A percentile compares a stretch with the other conserved stretches of the same genome.
Conservation (phyloP, 2,797 vertebrate genomes). For the Neosilurus hyrtlii region DNA sequence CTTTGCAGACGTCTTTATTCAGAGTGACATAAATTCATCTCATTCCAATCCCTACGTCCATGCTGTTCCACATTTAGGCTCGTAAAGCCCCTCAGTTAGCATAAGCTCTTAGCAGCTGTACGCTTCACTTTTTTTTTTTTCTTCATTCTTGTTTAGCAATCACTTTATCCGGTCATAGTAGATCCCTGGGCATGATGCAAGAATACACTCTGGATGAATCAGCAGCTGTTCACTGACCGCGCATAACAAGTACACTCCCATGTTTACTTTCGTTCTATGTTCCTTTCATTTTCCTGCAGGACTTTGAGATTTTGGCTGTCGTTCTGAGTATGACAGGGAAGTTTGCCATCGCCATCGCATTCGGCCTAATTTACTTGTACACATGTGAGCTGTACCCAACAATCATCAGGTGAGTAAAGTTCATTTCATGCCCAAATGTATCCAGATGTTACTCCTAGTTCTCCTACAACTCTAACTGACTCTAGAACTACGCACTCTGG, state of each 20-base stretch:
- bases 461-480: background rate
- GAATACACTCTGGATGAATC: background rate
- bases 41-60: too few species aligned
- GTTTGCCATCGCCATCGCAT: slow-evolving; percentile 85
- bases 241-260: background rate
- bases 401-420: slow-evolving; percentile 76
- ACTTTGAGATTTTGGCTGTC: slow-evolving; percentile 69
- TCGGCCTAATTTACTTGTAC: slow-evolving; percentile 90
- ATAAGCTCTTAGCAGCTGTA: background rate
- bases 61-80: background rate
- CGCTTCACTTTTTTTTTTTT: background rate
- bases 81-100: background rate
- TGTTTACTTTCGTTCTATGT: background rate
- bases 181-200: background rate
- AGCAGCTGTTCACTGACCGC: background rate
- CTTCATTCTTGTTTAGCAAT: background rate
- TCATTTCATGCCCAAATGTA: background rate
- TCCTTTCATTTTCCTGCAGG: slow-evolving; percentile 57
- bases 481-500: background rate
- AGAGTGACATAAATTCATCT: background rate
- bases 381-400: slow-evolving; percentile 93
- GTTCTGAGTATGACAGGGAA: slow-evolving; percentile 83
- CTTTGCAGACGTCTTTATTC: background rate
- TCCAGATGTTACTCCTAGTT: background rate
- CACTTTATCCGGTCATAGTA: background rate